Percentiles rank a stretch among this genome's conserved stretches.
phyloP scores from a whole-genome alignment of 37 sponge, comb jelly and placozoan genomes.

The Diacarnus erythraeanus region DNA sequence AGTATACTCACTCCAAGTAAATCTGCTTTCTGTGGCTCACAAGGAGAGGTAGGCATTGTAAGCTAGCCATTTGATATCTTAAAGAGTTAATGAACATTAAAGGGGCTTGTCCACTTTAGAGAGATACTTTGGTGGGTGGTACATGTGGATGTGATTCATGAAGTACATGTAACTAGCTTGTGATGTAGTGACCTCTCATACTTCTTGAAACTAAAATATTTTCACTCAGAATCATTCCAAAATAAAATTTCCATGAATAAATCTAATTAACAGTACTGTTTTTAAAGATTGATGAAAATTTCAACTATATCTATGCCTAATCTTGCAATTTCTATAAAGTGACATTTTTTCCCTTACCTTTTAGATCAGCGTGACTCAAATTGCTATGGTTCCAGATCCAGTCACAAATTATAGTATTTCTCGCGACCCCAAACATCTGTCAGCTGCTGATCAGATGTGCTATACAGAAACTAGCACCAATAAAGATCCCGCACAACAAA shows the following conservation, averaged over 20 bases:
- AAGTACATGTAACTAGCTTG: too few relatives aligned
- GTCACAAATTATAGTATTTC: too few relatives aligned
- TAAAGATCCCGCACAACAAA: background rate
- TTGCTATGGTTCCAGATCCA: constrained; percentile 29
- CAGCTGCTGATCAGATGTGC: constrained; percentile 24
- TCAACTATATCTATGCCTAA: constrained; percentile 4
- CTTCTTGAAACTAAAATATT: too few relatives aligned
- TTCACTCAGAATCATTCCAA: too few relatives aligned
- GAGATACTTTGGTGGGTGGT: too few relatives aligned
- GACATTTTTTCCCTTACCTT: background rate
- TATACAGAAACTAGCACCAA: constrained; percentile 11
- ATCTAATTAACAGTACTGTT: too few relatives aligned
- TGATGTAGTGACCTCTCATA: too few relatives aligned
- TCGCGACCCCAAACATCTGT: background rate
- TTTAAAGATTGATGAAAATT: background rate
- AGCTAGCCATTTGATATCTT: too few relatives aligned
- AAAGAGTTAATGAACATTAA: too few relatives aligned
- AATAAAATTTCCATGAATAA: too few relatives aligned
- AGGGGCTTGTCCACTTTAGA: too few relatives aligned
- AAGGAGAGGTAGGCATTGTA: constrained; percentile 13
- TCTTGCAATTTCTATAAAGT: background rate
- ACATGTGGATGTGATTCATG: too few relatives aligned
- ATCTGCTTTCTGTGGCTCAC: background rate
- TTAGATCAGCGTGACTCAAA: constrained; percentile 12
- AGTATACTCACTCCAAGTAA: background rate